phyloP scores from a whole-genome alignment of 2,113 vertebrate species.

The Raja brachyura region DNA sequence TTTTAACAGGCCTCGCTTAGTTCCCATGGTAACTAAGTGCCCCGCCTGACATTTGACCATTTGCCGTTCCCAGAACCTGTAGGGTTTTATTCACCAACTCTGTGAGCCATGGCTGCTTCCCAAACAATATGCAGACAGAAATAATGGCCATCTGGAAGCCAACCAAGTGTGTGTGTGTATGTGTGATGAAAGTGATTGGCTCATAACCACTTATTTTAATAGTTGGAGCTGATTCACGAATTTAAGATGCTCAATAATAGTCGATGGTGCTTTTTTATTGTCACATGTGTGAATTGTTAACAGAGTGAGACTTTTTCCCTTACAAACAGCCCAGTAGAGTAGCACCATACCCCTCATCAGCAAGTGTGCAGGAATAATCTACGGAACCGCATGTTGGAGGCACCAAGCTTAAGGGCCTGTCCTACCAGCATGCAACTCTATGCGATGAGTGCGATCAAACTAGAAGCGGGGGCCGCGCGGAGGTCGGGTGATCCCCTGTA shows the following conservation, averaged over 20 bases:
- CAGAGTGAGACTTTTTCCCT: too few relatives aligned
- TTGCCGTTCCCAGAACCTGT: background rate
- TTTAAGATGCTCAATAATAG: background rate
- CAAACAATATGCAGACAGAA: constrained; percentile 18
- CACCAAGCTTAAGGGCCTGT: too few relatives aligned
- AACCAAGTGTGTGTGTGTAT: background rate
- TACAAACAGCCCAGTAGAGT: too few relatives aligned
- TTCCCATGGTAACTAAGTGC: background rate
- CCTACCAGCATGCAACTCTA: too few relatives aligned
- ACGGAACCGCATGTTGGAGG: too few relatives aligned
- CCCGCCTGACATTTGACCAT: constrained; percentile 2
- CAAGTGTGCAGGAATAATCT: too few relatives aligned
- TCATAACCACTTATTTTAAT: background rate
- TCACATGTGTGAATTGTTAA: too few relatives aligned
- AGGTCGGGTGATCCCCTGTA: too few relatives aligned
- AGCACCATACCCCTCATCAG: too few relatives aligned
- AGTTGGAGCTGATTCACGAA: background rate
- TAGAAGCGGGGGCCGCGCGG: too few relatives aligned
- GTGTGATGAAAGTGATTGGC: constrained; percentile 15
- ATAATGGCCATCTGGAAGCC: constrained; percentile 33
- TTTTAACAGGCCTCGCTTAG: background rate
- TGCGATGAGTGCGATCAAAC: too few relatives aligned
- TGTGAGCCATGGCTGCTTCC: background rate
- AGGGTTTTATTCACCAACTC: background rate
- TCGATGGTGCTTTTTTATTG: too few relatives aligned